Evolutionary conservation across 2,888 invertebrate species (phyloP).

Genomic region (Helicoverpa assulta): DNA sequence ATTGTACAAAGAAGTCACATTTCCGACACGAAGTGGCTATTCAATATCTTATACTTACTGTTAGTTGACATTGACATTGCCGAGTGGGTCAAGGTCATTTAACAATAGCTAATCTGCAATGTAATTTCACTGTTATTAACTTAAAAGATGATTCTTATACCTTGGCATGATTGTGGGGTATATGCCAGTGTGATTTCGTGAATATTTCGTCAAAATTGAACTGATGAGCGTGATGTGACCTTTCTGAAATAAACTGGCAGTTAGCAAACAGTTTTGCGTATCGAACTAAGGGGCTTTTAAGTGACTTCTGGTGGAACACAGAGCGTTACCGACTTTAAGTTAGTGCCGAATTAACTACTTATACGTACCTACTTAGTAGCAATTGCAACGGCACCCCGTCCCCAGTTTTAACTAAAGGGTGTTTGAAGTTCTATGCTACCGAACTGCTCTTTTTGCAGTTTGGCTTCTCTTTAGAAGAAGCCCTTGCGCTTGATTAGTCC

Average conservation of each 20-base stretch:
- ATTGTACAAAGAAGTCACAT: background rate
- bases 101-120: slow-evolving; percentile 43
- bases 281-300: too few species aligned
- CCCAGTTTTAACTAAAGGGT: too few species aligned
- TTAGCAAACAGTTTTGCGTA: background rate
- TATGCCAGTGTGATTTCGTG: slow-evolving; percentile 15
- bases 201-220: slow-evolving; percentile 1
- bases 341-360: too few species aligned
- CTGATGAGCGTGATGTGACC: background rate
- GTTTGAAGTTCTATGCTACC: too few species aligned
- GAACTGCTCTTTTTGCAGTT: too few species aligned
- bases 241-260: background rate
- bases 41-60: slow-evolving; percentile 91
- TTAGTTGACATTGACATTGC: slow-evolving; percentile 99
- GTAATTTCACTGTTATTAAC: slow-evolving; percentile 31
- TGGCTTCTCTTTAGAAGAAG: too few species aligned
- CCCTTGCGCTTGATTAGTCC: too few species aligned
- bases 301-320: too few species aligned
- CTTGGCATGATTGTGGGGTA: slow-evolving; percentile 44
- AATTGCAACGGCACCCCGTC: too few species aligned
- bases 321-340: too few species aligned
- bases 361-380: too few species aligned
- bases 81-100: slow-evolving; percentile 92
- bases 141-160: slow-evolving; percentile 29
- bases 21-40: slow-evolving; percentile 96